Evolutionary conservation across 1,140 invertebrate species (phyloP).

Genomic region (Drosophila truncata): DNA sequence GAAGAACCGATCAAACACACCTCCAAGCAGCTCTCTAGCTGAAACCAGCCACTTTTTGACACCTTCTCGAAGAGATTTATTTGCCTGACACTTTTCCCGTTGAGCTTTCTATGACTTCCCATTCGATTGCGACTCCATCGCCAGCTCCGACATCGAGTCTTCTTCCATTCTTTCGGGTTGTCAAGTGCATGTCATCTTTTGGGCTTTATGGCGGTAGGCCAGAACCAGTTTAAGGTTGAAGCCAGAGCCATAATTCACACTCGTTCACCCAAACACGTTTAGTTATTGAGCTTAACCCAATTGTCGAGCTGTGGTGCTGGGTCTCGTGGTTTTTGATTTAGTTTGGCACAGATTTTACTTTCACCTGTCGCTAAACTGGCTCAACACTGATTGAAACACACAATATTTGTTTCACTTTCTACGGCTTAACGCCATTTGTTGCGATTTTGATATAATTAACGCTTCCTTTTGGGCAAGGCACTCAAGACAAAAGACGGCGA

Average conservation of each 20-base stretch:
- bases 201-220: constrained; percentile 16
- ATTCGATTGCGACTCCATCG: not conserved
- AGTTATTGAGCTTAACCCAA: constrained; percentile 78
- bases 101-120: constrained; percentile 31
- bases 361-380: constrained; percentile 64
- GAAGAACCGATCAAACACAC: constrained; percentile 6
- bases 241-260: constrained; percentile 65
- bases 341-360: constrained; percentile 70
- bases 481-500: constrained; percentile 31
- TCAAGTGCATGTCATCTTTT: constrained; percentile 60
- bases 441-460: constrained; percentile 65
- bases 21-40: not conserved
- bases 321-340: constrained; percentile 42
- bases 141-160: not conserved
- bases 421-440: constrained; percentile 28
- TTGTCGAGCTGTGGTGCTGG: constrained; percentile 35
- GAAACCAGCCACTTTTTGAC: constrained; percentile 21
- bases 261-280: constrained; percentile 59
- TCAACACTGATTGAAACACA: constrained; percentile 59
- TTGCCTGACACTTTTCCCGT: constrained; percentile 20
- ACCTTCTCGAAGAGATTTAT: constrained; percentile 41
- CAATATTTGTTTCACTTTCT: constrained; percentile 76
- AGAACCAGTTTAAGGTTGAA: constrained; percentile 65
- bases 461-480: constrained; percentile 60
- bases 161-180: constrained; percentile 29